Evolutionary conservation across 2,888 invertebrate species (phyloP), one percentile per base, ranked within the genome.

Genomic region (Sylvicola cinctus): DNA sequence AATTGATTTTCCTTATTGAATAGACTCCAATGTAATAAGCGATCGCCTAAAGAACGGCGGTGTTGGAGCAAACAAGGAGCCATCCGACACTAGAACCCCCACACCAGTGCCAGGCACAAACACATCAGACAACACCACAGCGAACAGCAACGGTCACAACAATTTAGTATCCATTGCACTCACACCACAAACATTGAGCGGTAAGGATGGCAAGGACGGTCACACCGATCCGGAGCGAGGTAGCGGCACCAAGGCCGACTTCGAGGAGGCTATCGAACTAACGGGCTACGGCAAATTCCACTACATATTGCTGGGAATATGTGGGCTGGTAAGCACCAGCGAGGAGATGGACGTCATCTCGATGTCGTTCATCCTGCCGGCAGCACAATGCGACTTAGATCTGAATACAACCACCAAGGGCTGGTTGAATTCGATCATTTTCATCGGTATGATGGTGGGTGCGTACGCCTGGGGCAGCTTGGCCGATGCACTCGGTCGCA

Each of bases 331-430:
- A 60, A 83, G 81, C 65, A 84, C 84, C 45, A 85, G 85, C 59
- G 88, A 90, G 68, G 87, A 88, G 67, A 85, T 90, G 76, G 88
- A 88, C 64, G 85, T 88, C 63, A 81, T 90, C 51, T 84, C 83
- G 48, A 84, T 90, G 76, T 88, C 88, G 45, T 90, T 88, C 68
- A 83, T 90, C 59, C 64, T 90, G 41, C 88, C 88, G 31, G 83
- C 85, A 48, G 88, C 88, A 43, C 80, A 87, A 61, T 88, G 88
- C 68, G 90, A 90, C 65, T 66, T 90, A 56, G 61, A 79, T 44
- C 70, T 90, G 47, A 76, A 77, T 51, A 85, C 87, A 36, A 70
- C 74, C 46, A 77, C 83, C 43, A 88, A 88, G 63, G 75, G 63
- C 57, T 73, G 70, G 71, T 67, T 77, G 44, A 81, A 77, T 61